Base-by-base conservation (phyloP, 2,888 invertebrate genomes). In the Cheilosia scutellata region DNA sequence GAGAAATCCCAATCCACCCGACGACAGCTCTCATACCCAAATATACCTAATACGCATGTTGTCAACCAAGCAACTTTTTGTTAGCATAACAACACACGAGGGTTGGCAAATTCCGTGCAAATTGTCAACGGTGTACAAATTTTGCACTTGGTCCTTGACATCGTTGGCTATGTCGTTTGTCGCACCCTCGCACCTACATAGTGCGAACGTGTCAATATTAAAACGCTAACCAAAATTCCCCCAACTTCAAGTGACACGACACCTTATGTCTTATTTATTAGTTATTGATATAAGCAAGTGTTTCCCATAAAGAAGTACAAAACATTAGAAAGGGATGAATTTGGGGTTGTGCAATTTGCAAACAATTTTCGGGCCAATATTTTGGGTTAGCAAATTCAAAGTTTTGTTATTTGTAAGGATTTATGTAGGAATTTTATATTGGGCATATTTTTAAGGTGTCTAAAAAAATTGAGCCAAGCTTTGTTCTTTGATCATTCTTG, bases 1-100 rank as follows among this genome's bases (percentile, higher is more conserved):
- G 92, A 92, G 86, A 82, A 71, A 80, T 86, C 83, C 62, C 79
- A 86, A 77, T 72, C 72, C 76, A 42, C 60, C 55, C 58, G 31
- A 44, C 55, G 57, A 31, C 58, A 60, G 33, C 6, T n/a, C 33
- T 20, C 62, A n/a, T 11, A n/a, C 49, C 53, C 53, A 25, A 33
- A 27, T 20, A 47, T 27, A 13, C 51, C 60, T 44, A 6, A 29
- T 49, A 76, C 76, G 76, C 71, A 62, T 75, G 75, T 79, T 76
- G 60, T 66, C 66, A 82, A 82, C 82, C 82, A 31, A 76, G 53
- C 60, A 80, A 66, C 75, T 66, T 84, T 71, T 25, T 80, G 71
- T 76, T 53, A 72, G 79, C 79, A 84, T 79, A 84, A 84, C 84
- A 84, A 84, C 84, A 79, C 42, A 65, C 76, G 29, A 11, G 16